Evolutionary conservation across 2,888 invertebrate genomes (phyloP), one percentile per base, ranked within the genome.

Genomic region (Hymenopus coronatus): DNA sequence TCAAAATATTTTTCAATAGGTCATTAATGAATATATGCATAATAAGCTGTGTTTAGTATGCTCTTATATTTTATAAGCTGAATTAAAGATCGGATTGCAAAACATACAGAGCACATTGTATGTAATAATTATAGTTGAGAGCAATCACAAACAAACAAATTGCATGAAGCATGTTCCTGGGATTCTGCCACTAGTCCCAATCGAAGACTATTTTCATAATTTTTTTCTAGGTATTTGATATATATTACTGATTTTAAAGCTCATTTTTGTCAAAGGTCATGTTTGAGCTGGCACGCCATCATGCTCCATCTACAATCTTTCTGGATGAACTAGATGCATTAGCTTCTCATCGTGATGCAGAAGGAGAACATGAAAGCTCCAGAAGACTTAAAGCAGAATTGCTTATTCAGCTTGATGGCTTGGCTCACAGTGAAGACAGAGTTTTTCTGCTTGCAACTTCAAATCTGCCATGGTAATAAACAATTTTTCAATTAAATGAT

Each of bases 271-370:
- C 90, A 0, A 91, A 97, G 97, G 96, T 98, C 0, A 94, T 99
- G 84, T 98, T 98, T 93, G 97, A 98, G 91, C 94, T 98, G 93
- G 98, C 99, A 0, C 95, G 96, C 82, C 95, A 96, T 92, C 96
- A 97, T 92, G 96, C 98, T 0, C 99, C 99, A 0, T 97, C 98
- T 0, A 97, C 98, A 15, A 97, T 99, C 91, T 99, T 99, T 93
- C 95, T 99, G 87, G 99, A 99, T 92, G 99, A 99, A 93, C 95
- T 98, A 89, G 99, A 99, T 92, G 96, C 98, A 25, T 93, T 98
- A 70, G 96, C 97, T 28, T 96, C 97, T 3, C 94, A 94, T 88
- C 92, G 95, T 87, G 93, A 93, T 90, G 91, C 92, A 4, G 93
- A 94, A 0, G 95, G 95, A 0, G 97, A 97, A 92, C 98, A 98